Base-by-base conservation (phyloP, 2,797 vertebrate species). In the Poecilia picta region DNA sequence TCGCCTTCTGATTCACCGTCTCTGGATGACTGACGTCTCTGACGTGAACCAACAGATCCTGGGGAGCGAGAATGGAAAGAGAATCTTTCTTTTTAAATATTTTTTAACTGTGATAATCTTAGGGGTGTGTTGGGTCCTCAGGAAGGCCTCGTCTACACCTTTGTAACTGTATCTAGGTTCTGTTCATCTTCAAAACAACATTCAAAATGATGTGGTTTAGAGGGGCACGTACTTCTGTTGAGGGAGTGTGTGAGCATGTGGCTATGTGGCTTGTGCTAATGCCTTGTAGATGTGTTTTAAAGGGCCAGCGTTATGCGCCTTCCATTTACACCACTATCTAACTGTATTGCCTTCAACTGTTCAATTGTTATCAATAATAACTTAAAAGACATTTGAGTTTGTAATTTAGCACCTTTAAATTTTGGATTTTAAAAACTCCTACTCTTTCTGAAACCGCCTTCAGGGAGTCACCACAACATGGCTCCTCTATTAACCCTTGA, bases 1-100 rank as follows among this genome's bases (percentile, higher is more conserved):
- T 97, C 73, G 84, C 93, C 86, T 97, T 98, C 93, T 99, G 98
- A 82, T 96, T 98, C 53, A 57, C 79, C 0, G 95, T 94, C 93
- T 98, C 98, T 0, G 98, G 98, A 79, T 99, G 98, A 89, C 97
- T 98, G 84, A 98, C 85, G 88, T 99, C 98, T 75, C 98, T 90
- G 82, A 99, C 98, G 0, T 99, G 98, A 82, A 99, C 45, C 39
- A 99, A 90, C 16, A 99, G 88, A 82, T 99, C 98, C 98, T 99
- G 85, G 41, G 23, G 80, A 43, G 33, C 1, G 20, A 25, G 0
- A 51, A 7, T 25, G 31, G 3, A 77, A 20, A 76, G 25, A 0
- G 4, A 39, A 6, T 28, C 18, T 51, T 23, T 51, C 8, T 23
- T 8, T 1, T 8, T 8, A 49, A 49, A 20, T 8, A 20, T 7